Base-by-base conservation (phyloP, 2,888 invertebrate genomes). In the Athalia cordata region DNA sequence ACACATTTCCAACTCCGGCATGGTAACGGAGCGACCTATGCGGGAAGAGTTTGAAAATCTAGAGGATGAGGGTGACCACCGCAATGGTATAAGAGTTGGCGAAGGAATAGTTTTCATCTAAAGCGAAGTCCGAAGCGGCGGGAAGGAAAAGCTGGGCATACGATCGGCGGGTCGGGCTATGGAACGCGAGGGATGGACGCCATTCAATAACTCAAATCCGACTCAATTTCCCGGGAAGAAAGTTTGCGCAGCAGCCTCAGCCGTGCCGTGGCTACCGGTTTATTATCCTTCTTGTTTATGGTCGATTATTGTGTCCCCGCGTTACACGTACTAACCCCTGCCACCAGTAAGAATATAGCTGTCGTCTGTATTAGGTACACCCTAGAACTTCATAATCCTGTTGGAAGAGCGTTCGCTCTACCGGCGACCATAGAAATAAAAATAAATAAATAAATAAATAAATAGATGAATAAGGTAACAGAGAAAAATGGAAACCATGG, bases 201-300 rank as follows among this genome's bases (percentile, higher is more conserved):
- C 83, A 79, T 85, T 81, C 83, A 83, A 87, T 89, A 89, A 90
- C 86, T 90, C 88, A 89, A 89, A 88, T 88, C 85, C 84, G 84
- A 86, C 86, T 90, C 89, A 89, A 89, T 90, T 89, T 88, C 85
- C 84, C 84, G 83, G 85, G 82, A 85, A 85, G 84, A 87, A 88
- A 87, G 85, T 87, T 88, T 85, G 82, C 84, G 66, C 79, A 61
- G 64, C 50, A 47, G 78, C 72, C 55, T 29, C 29, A 29, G 29
- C 29, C 29, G 29, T 29, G 72, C 82, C 79, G 81, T 77, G 81
- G 80, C 75, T 75, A 75, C 77, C 81, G 83, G 82, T 86, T 85
- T 85, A 86, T 86, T 84, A 84, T 84, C 82, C 80, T 70, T 64
- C 75, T 76, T 68, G 78, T 85, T 83, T 83, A 83, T 80, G 80